These are phyloP conservation scores for Eulemur rufifrons DNA, from an alignment of 2,113 vertebrate species.

Conservation along the genomic window DNA sequence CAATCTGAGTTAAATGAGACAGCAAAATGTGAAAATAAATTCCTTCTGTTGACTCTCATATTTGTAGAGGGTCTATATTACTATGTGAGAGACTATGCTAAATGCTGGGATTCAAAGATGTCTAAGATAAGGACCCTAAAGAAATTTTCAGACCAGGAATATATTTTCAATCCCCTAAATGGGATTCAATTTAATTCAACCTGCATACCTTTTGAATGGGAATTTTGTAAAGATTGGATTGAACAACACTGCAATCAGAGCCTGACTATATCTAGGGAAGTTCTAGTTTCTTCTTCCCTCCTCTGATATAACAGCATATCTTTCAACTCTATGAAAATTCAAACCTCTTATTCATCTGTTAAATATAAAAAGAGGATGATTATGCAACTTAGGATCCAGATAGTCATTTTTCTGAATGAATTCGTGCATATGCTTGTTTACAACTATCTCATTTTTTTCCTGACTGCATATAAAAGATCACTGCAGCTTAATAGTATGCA, in stretches of 20 bases:
- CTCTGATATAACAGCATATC: neutral
- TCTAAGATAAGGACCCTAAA: neutral
- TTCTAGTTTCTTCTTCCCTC: neutral
- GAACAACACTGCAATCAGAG: neutral
- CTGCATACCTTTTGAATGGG: neutral
- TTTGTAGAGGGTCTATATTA: neutral
- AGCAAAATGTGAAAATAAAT: neutral
- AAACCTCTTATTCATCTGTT: slow-evolving; percentile 35
- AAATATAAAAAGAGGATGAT: slow-evolving; percentile 18
- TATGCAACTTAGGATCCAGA: neutral
- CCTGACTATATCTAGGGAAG: neutral
- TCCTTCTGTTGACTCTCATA: neutral
- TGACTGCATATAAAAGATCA: neutral
- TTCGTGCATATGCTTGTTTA: slow-evolving; percentile 30
- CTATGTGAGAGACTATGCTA: neutral
- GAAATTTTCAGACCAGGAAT: neutral
- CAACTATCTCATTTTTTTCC: neutral
- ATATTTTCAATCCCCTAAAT: neutral
- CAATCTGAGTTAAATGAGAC: neutral
- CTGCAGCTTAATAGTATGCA: neutral
- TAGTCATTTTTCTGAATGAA: slow-evolving; percentile 55
- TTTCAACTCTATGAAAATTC: neutral
- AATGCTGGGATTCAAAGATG: neutral
- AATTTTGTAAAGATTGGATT: neutral
- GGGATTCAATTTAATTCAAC: neutral